Evolutionary conservation across 2,888 invertebrate species (phyloP), one percentile per base, ranked within the genome.

Genomic region (Schizaphis graminum): DNA sequence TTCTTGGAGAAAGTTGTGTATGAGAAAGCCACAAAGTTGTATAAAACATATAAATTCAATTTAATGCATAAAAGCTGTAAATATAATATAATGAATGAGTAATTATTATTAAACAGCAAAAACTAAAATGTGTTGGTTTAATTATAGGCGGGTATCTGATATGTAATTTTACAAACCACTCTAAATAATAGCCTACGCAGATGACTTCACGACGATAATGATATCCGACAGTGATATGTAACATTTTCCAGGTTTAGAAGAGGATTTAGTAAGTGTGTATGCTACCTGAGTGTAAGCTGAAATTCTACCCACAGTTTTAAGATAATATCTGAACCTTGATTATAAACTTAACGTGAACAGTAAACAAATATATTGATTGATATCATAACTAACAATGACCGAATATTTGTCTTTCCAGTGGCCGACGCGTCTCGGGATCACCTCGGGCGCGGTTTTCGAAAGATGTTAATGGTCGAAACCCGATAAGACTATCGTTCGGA

Each of bases 401-500:
- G 91, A 85, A 47, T 21, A 61, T 92, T 92, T 49, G 92, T 87
- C 86, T 93, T 56, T 28, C 44, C 28, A 77, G 89, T 47, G 88
- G 67, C 28, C 88, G 88, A 28, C 49, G 28, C 4, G 53, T 41
- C 11, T 93, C 41, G 56, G 77, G 53, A 89, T 77, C 57, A 56
- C 93, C 84, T 35, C 57, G 93, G 86, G 93, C 93, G 41, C 85
- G 90, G 93, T 86, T 86, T 90, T 53, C 53, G n/a, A 86, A 94
- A 16, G 93, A 93, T 47, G 89, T 85, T 85, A 89, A 89, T 85
- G 93, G 89, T 85, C 61, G 77, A 89, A 90, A 94, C 35, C 85
- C 84, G 93, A 94, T 94, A 94, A 94, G 85, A 94, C 93, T 21
- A 85, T 90, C 44, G 93, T 57, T 16, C 3, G 89, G 84, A 53